phyloP scores from a whole-genome alignment of 2,797 vertebrate species.

The Lerista edwardsae region DNA sequence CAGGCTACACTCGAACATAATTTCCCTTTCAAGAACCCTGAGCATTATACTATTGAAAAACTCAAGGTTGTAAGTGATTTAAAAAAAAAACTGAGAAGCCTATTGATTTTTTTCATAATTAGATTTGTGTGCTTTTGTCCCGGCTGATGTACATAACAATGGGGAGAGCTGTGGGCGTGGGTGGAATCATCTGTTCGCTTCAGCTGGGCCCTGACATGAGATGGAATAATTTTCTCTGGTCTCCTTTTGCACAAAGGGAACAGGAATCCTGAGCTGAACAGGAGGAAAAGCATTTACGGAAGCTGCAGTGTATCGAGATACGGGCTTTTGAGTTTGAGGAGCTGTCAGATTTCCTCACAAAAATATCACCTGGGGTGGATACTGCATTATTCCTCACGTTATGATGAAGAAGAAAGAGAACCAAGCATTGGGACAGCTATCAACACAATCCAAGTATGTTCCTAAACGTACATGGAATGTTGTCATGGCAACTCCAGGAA shows the following conservation, averaged over 20 bases:
- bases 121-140: slow-evolving; percentile 9
- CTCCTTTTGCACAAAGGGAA: slow-evolving; percentile 32
- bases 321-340: neutral
- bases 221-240: neutral
- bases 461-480: slow-evolving; percentile 26
- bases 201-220: slow-evolving; percentile 18
- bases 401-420: slow-evolving; percentile 14
- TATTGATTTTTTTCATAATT: slow-evolving; percentile 14
- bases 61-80: neutral
- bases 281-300: neutral
- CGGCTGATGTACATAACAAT: slow-evolving; percentile 21
- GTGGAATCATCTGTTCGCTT: neutral
- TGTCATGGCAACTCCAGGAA: slow-evolving; percentile 25
- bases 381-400: neutral
- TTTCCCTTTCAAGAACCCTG: neutral
- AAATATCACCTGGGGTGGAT: neutral
- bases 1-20: neutral
- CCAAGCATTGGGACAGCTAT: neutral
- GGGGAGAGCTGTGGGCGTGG: neutral
- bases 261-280: neutral
- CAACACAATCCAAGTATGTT: slow-evolving; percentile 1
- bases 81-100: neutral
- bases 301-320: neutral
- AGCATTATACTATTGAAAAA: slow-evolving; percentile 15
- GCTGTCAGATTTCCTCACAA: neutral